Evolutionary conservation across 2,113 vertebrate species (phyloP).

Genomic region (Smithornis capensis): DNA sequence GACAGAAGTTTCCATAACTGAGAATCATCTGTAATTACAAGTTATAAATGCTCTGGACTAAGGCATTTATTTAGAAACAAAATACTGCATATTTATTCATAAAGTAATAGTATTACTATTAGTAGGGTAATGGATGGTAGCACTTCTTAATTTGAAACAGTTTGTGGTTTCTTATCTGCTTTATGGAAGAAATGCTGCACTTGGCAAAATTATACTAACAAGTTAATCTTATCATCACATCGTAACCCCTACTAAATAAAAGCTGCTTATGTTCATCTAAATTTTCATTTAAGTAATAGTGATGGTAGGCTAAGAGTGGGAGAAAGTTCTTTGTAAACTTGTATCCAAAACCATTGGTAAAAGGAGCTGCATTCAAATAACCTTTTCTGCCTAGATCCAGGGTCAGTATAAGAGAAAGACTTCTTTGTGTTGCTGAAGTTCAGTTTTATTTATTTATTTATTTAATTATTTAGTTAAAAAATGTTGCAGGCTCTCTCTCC

Average conservation of each 20-base stretch:
- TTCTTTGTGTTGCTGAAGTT: neutral
- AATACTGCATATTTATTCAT: neutral
- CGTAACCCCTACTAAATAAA: neutral
- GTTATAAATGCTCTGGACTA: neutral
- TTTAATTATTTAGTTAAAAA: no score
- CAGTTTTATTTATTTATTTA: neutral
- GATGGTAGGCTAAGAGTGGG: neutral
- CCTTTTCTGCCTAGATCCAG: neutral
- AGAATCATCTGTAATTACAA: neutral
- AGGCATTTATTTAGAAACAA: neutral
- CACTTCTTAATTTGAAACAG: neutral
- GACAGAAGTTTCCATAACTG: neutral
- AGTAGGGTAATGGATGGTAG: neutral
- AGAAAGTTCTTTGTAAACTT: neutral
- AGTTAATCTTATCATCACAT: neutral
- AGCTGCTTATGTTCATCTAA: neutral
- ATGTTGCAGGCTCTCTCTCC: neutral
- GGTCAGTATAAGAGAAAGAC: neutral
- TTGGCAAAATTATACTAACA: neutral
- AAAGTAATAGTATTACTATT: neutral
- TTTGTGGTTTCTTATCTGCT: neutral
- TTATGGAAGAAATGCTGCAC: neutral
- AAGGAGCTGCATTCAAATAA: neutral
- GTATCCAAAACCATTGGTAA: neutral
- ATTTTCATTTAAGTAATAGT: neutral